These are phyloP conservation scores for Setophaga coronata DNA, from an alignment of 2,113 vertebrate genomes.

Conservation along the genomic window DNA sequence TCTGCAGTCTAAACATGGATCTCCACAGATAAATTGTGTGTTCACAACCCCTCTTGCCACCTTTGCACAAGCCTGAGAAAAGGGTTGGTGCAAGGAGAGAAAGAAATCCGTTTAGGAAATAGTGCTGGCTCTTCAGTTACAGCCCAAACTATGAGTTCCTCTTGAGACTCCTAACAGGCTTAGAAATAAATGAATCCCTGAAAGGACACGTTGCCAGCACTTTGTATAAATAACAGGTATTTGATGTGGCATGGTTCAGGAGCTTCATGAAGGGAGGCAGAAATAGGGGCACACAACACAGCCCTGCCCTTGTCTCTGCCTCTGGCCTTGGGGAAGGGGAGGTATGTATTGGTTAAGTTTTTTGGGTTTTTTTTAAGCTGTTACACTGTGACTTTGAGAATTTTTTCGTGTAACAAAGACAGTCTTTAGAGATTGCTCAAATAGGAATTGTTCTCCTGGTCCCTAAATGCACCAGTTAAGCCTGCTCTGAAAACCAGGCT, in stretches of 20 bases:
- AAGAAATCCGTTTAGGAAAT: not conserved
- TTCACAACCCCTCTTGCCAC: not conserved
- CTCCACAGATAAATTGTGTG: not conserved
- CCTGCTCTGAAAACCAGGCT: not conserved
- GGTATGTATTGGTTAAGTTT: fast-evolving
- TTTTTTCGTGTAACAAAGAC: not conserved
- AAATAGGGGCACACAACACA: not conserved
- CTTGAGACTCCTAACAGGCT: not conserved
- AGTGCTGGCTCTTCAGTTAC: not conserved
- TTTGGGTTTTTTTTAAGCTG: not conserved
- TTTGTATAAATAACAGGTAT: not conserved
- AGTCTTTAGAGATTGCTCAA: not conserved
- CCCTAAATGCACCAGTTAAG: not conserved
- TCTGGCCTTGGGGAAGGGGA: not conserved
- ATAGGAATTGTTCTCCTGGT: not conserved
- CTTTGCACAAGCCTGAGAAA: not conserved
- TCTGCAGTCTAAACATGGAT: not conserved
- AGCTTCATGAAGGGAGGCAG: not conserved
- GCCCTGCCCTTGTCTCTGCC: not conserved
- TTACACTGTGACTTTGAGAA: not conserved
- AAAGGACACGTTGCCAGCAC: not conserved
- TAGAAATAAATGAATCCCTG: not conserved
- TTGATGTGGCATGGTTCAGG: not conserved
- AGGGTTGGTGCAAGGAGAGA: not conserved
- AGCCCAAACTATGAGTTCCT: not conserved